Evolutionary conservation across 2,797 vertebrate species (phyloP).

Genomic region (Linurgus olivaceus): DNA sequence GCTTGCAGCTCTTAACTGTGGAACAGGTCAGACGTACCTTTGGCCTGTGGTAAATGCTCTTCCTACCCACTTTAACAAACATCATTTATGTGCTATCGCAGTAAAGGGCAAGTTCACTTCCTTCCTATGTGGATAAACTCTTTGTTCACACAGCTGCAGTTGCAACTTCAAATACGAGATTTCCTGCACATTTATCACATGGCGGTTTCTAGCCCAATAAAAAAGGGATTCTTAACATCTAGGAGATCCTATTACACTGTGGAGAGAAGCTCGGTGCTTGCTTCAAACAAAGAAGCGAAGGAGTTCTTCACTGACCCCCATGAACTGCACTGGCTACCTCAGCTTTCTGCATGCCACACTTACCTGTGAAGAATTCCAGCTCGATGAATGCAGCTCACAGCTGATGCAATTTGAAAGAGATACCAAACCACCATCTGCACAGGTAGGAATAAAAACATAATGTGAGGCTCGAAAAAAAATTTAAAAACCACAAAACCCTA

Average conservation of each 20-base stretch:
- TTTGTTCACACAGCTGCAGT: not conserved
- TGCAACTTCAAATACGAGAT: not conserved
- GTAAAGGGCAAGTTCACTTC: not conserved
- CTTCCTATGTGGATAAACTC: not conserved
- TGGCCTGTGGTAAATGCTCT: not conserved
- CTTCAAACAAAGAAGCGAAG: not conserved
- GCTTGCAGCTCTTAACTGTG: not conserved
- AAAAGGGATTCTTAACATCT: not conserved
- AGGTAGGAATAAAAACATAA: constrained; percentile 8
- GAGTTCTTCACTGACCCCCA: not conserved
- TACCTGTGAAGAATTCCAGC: constrained; percentile 96
- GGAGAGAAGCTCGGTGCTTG: not conserved
- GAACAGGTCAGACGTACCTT: not conserved
- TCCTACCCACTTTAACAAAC: not conserved
- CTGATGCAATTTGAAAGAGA: constrained; percentile 94
- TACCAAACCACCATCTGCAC: constrained; percentile 94
- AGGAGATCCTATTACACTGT: not conserved
- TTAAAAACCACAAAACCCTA: not conserved
- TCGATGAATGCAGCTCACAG: constrained; percentile 95
- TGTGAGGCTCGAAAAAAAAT: not conserved
- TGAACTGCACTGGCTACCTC: not conserved
- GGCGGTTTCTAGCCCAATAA: not conserved
- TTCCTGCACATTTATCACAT: not conserved
- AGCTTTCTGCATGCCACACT: not conserved
- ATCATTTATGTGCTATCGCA: not conserved